phyloP scores from a whole-genome alignment of 2,888 invertebrate genomes.

The Azorinus chamasolen region DNA sequence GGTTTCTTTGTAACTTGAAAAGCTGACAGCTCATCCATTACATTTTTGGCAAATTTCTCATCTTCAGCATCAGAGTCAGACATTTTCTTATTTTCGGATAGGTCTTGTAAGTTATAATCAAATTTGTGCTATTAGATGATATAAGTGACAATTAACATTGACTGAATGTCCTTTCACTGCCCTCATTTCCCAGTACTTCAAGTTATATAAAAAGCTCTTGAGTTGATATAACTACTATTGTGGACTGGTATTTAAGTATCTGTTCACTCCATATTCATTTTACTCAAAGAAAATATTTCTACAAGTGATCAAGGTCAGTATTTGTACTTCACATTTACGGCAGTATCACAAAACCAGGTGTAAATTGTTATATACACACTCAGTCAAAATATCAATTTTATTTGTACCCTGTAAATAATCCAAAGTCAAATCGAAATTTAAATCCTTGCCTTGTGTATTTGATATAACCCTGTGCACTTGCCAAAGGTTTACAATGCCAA shows the following conservation, averaged over 20 bases:
- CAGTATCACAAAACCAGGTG: conserved; percentile 17
- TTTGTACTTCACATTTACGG: too few species aligned
- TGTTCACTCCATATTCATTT: not conserved
- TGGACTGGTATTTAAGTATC: not conserved
- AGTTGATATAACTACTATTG: not conserved
- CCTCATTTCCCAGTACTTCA: not conserved
- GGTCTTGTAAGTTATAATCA: not conserved
- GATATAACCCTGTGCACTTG: conserved; percentile 5
- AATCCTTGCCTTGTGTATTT: conserved; percentile 9
- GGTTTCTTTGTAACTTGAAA: conserved; percentile 62
- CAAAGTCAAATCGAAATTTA: conserved; percentile 29
- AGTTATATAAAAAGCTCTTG: not conserved
- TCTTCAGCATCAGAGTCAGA: conserved; percentile 55
- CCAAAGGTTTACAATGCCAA: conserved; percentile 27
- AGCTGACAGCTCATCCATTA: conserved; percentile 62
- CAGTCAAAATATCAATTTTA: not conserved
- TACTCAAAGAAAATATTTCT: too few species aligned
- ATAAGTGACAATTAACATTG: not conserved
- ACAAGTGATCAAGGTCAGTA: too few species aligned
- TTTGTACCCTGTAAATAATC: conserved; percentile 22
- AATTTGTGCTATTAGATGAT: too few species aligned
- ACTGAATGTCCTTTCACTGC: too few species aligned
- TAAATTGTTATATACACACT: conserved; percentile 18
- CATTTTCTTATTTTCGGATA: conserved; percentile 26
- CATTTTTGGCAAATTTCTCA: conserved; percentile 67